Percentiles rank a stretch among this genome's conserved stretches.
phyloP scores from a whole-genome alignment of 2,888 invertebrate genomes.

The Sussaba pulchella region DNA sequence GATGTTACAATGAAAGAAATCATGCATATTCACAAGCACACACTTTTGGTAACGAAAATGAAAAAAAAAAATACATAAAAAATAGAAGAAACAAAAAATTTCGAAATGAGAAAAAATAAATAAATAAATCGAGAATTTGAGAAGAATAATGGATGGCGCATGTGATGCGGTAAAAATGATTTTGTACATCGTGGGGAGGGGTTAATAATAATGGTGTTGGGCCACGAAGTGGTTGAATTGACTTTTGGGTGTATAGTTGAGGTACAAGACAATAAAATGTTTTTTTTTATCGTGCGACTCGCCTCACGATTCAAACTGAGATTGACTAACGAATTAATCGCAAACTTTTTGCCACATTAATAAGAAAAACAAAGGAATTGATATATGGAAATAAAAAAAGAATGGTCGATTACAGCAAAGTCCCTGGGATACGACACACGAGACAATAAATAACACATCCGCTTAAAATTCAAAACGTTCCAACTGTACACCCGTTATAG shows the following conservation, averaged over 20 bases:
- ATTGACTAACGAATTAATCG: constrained; percentile 13
- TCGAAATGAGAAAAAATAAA: constrained; percentile 27
- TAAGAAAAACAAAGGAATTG: background rate
- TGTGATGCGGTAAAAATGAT: constrained; percentile 75
- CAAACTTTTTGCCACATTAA: constrained; percentile 26
- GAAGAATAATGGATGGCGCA: constrained; percentile 72
- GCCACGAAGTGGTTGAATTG: constrained; percentile 76
- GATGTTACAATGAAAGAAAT: background rate
- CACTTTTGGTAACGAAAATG: constrained; percentile 64
- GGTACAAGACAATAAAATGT: constrained; percentile 37
- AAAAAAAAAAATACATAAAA: constrained; percentile 32
- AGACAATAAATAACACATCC: constrained; percentile 53
- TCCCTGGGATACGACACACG: constrained; percentile 20
- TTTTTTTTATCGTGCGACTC: constrained; percentile 16
- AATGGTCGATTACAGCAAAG: background rate
- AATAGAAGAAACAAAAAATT: constrained; percentile 55
- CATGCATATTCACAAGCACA: constrained; percentile 1
- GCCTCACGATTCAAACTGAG: constrained; percentile 46
- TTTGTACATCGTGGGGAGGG: constrained; percentile 71
- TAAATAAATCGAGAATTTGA: constrained; percentile 42
- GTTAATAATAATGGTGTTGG: constrained; percentile 40
- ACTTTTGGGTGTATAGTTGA: constrained; percentile 61
- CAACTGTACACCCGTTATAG: constrained; percentile 51
- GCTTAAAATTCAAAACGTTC: constrained; percentile 38
- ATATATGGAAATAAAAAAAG: too few species aligned